Conservation (phyloP, 2,888 invertebrate species). For the Blera fallax region DNA sequence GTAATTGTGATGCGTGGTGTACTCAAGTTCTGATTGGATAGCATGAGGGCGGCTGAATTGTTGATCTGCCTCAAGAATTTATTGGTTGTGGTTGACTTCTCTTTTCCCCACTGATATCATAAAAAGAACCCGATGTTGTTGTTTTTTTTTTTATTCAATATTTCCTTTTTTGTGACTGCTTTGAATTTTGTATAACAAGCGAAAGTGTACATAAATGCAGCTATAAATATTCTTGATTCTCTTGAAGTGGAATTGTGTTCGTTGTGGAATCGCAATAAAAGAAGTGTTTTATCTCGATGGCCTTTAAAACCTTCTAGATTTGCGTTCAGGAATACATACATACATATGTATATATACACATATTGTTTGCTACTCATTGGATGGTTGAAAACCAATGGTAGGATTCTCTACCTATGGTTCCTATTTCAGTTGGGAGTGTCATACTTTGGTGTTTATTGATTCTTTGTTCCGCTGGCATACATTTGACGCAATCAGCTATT, state of each 20-base stretch:
- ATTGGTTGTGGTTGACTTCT: background rate
- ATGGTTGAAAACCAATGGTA: no score
- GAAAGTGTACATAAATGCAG: background rate
- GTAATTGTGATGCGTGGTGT: background rate
- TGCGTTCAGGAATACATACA: no score
- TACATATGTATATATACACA: no score
- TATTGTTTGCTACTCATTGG: no score
- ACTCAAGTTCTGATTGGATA: background rate
- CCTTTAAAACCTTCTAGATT: no score
- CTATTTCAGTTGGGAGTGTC: no score
- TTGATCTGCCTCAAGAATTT: conserved; percentile 35
- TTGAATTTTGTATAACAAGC: background rate
- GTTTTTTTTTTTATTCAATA: background rate
- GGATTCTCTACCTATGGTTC: no score
- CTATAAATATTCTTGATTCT: background rate
- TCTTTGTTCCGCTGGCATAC: no score
- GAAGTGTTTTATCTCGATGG: no score
- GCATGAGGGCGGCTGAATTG: background rate
- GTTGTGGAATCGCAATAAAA: no score
- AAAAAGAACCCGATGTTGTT: background rate
- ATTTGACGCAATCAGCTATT: no score
- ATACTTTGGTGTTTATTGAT: no score
- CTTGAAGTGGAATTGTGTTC: background rate
- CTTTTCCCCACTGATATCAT: background rate
- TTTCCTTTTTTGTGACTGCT: background rate